A percentile compares a stretch with the other conserved stretches of the same genome.
phyloP scores from a whole-genome alignment of 2,113 vertebrate genomes.

The Aegithalos caudatus region DNA sequence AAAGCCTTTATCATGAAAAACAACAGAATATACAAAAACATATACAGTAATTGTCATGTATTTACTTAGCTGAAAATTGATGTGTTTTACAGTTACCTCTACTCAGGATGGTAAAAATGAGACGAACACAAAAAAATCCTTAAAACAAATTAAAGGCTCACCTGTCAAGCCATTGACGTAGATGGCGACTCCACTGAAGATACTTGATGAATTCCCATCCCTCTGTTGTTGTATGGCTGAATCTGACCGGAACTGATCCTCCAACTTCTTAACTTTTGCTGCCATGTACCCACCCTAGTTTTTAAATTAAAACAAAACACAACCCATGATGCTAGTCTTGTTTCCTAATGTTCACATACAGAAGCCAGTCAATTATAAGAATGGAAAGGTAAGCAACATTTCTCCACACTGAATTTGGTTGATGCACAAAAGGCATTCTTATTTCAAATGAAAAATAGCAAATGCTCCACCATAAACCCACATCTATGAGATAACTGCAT shows the following conservation, averaged over 20 bases:
- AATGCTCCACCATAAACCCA: background rate
- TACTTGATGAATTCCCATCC: constrained; percentile 80
- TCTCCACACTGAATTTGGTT: background rate
- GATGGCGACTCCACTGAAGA: constrained; percentile 93
- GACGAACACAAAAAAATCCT: background rate
- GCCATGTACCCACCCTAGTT: constrained; percentile 93
- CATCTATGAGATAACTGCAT: background rate
- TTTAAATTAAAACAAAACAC: constrained; percentile 26
- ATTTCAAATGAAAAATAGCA: background rate
- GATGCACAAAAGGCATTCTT: background rate
- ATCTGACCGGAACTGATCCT: constrained; percentile 90
- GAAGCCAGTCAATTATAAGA: background rate
- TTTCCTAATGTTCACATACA: background rate
- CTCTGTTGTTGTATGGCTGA: constrained; percentile 83
- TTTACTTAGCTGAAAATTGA: background rate
- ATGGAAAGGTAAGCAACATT: background rate
- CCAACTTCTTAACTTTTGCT: constrained; percentile 92
- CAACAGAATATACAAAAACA: background rate
- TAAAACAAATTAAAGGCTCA: constrained; percentile 61
- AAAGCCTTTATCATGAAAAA: background rate
- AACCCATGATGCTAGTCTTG: background rate
- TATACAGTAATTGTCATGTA: background rate
- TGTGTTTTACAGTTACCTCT: background rate
- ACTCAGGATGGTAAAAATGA: background rate
- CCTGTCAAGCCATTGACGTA: constrained; percentile 98